Base-by-base conservation (phyloP, 35 echinoderm and acorn worm genomes). In the Chiridota heheva region DNA sequence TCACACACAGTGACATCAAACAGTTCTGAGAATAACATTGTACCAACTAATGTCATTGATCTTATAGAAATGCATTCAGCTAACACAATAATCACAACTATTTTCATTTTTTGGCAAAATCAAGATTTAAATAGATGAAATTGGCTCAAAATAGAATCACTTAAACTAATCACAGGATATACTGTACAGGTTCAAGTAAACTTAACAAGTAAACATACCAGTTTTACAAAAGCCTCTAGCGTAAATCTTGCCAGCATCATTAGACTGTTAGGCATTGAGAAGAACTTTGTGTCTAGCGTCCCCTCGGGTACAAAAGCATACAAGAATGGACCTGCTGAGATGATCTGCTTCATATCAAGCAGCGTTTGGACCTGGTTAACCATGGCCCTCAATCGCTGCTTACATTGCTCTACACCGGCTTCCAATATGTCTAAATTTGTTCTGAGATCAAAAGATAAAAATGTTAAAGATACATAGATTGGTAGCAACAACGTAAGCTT, bases 221-320 rank as follows among this genome's bases (percentile, higher is more conserved):
- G 73, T 72, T 98, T 98, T 13, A 98, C 76, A 61, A 88, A 98
- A 7, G 95, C 95, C 44, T 98, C 95, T 38, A 98, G 67, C 28
- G 86, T 81, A 40, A 98, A 98, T 69, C 95, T 63, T 17, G 89
- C 95, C 34, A 98, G 49, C 75, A 88, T 79, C 22, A 78, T 83
- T 25, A 98, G 95, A 64, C 95, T 91, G 51, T 88, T 91, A n/a
- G 95, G 89, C 48, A 72, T 34, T 17, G 89, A 82, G 67, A 98
- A 98, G 73, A 86, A 86, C 46, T 88, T 87, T 24, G 81, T 73
- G 55, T 98, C 95, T 0, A 83, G 88, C 3, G 84, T 98, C 7
- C 95, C 95, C 69, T 88, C 89, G 35, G 80, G 95, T 31, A 98
- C 71, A 61, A 88, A 98, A 45, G 95, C 95, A 81, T 98, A 98